A percentile compares a stretch with the other conserved stretches of the same genome.
Evolutionary conservation across 2,797 vertebrate genomes (phyloP).

Genomic region (Argya squamiceps): DNA sequence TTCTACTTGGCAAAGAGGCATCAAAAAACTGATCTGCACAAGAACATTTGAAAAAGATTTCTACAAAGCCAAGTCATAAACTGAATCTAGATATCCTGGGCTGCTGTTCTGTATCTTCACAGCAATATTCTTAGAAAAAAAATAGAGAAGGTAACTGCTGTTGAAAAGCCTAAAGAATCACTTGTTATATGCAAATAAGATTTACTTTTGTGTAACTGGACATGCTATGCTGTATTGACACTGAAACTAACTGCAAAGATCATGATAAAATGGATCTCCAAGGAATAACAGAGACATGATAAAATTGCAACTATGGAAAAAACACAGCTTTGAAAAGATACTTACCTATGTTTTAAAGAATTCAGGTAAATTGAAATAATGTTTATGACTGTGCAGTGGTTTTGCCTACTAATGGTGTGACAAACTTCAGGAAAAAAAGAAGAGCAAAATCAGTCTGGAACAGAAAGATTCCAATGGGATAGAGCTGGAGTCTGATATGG

Average conservation of each 20-base stretch:
- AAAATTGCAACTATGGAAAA: neutral
- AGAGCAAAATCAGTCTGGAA: neutral
- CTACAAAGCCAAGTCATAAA: neutral
- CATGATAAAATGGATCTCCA: neutral
- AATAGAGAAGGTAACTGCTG: neutral
- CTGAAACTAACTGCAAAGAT: neutral
- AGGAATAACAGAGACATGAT: neutral
- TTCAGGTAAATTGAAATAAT: neutral
- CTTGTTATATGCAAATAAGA: neutral
- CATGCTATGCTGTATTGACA: neutral
- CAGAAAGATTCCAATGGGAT: neutral
- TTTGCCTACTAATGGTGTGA: neutral
- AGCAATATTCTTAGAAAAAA: neutral
- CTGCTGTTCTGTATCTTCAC: neutral
- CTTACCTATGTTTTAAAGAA: neutral
- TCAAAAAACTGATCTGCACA: neutral
- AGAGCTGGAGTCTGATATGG: neutral
- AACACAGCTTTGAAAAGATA: neutral
- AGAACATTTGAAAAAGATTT: neutral
- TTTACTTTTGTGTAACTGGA: neutral
- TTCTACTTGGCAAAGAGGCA: neutral
- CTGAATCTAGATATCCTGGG: neutral
- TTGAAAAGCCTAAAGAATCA: neutral
- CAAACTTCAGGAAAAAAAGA: neutral
- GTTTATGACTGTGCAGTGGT: neutral